A percentile compares a stretch with the other conserved stretches of the same genome.
Conservation (phyloP, 2,797 vertebrate species). For the Diceros bicornis region DNA sequence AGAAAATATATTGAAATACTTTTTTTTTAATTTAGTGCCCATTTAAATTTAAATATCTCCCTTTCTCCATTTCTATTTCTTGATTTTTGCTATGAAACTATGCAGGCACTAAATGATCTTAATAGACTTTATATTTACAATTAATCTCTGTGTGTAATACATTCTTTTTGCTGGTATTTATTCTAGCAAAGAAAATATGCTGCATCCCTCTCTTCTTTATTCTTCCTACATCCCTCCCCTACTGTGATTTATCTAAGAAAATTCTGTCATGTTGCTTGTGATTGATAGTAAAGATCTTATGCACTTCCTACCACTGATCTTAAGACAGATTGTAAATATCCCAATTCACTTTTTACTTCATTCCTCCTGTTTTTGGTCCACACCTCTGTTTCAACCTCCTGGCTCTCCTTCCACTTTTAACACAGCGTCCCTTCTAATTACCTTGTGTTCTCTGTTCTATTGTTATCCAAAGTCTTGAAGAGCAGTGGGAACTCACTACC, state of each 20-base stretch:
- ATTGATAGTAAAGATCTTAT: not conserved
- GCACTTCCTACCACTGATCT: not conserved
- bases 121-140: not conserved
- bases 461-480: not conserved
- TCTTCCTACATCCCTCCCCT: not conserved
- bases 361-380: not conserved
- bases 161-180: not conserved
- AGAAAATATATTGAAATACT: conserved; percentile 8
- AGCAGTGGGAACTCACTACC: not conserved
- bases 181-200: not conserved
- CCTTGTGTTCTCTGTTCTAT: not conserved
- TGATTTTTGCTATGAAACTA: not conserved
- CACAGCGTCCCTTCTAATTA: not conserved
- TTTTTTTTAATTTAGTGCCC: not conserved
- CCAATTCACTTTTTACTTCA: not conserved
- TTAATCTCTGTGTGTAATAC: not conserved
- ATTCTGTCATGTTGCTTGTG: not conserved
- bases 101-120: not conserved
- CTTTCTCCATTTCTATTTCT: not conserved
- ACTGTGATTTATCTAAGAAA: not conserved
- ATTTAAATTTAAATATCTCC: not conserved
- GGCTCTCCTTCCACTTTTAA: not conserved
- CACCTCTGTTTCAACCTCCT: not conserved
- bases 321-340: not conserved
- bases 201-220: not conserved